phyloP scores from a whole-genome alignment of 2,113 vertebrate genomes.

The Xiphophorus maculatus region DNA sequence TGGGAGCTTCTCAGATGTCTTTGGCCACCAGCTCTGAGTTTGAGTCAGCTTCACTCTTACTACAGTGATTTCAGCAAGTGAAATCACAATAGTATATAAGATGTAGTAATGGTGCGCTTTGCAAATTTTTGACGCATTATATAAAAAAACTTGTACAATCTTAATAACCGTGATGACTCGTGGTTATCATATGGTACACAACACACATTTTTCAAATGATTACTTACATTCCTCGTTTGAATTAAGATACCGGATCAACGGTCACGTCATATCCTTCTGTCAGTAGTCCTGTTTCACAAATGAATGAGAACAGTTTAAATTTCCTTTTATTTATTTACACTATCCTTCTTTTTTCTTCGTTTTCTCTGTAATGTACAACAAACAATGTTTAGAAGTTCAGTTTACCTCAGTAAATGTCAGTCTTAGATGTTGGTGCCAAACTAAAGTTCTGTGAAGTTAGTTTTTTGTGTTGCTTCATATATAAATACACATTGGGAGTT shows the following conservation, averaged over 20 bases:
- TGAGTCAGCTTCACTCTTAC: neutral
- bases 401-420: neutral
- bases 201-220: neutral
- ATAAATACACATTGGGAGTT: slow-evolving; percentile 13
- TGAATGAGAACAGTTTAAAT: slow-evolving; percentile 5
- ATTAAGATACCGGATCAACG: too few species aligned
- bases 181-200: neutral
- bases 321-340: neutral
- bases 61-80: neutral
- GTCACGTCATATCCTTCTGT: neutral
- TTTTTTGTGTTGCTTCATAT: slow-evolving; percentile 15
- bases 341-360: neutral
- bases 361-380: too few species aligned
- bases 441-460: neutral
- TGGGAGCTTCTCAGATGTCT: neutral
- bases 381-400: slow-evolving; percentile 5
- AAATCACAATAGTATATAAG: too few species aligned
- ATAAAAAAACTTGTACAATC: neutral
- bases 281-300: slow-evolving; percentile 8
- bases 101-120: neutral
- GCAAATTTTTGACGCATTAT: neutral
- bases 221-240: neutral
- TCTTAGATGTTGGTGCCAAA: neutral
- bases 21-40: neutral
- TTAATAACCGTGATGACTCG: neutral